These are phyloP conservation scores for Hydriomena furcata DNA, from an alignment of 2,888 invertebrate species.

Conservation along the genomic window DNA sequence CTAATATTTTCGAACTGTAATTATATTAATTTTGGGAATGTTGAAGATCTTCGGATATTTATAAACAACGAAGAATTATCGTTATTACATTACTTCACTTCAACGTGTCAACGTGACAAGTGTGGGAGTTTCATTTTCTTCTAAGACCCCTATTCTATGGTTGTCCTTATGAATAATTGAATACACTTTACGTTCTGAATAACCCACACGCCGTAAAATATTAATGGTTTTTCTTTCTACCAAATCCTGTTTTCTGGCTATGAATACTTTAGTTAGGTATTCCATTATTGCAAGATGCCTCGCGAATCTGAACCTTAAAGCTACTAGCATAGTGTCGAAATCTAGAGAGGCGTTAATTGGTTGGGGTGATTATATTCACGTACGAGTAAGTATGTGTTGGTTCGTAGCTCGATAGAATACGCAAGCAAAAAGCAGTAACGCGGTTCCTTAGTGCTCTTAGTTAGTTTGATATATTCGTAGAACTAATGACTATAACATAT, in stretches of 20 bases:
- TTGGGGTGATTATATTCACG: conserved; percentile 7
- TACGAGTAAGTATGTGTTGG: background rate
- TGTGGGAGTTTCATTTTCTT: conserved; percentile 9
- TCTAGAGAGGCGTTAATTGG: background rate
- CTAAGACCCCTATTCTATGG: background rate
- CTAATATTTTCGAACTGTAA: no score
- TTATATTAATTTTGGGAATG: no score
- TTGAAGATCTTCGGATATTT: no score
- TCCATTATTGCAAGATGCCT: conserved; percentile 13
- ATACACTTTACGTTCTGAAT: conserved; percentile 43
- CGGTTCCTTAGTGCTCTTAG: background rate
- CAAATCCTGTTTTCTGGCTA: conserved; percentile 40
- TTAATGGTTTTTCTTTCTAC: conserved; percentile 46
- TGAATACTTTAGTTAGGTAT: conserved; percentile 31
- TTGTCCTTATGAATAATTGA: conserved; percentile 53
- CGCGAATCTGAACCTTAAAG: conserved; percentile 7
- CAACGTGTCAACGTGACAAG: no score
- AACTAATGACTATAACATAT: no score
- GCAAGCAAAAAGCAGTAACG: conserved; percentile 10
- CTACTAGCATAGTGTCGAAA: conserved; percentile 2
- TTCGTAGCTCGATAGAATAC: conserved; percentile 5
- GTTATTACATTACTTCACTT: no score
- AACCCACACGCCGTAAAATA: conserved; percentile 42
- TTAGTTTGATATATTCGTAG: background rate
- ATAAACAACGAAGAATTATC: no score